Percentiles rank a stretch among this genome's conserved stretches.
phyloP scores from a whole-genome alignment of 2,113 vertebrate species.

The Gambusia affinis region DNA sequence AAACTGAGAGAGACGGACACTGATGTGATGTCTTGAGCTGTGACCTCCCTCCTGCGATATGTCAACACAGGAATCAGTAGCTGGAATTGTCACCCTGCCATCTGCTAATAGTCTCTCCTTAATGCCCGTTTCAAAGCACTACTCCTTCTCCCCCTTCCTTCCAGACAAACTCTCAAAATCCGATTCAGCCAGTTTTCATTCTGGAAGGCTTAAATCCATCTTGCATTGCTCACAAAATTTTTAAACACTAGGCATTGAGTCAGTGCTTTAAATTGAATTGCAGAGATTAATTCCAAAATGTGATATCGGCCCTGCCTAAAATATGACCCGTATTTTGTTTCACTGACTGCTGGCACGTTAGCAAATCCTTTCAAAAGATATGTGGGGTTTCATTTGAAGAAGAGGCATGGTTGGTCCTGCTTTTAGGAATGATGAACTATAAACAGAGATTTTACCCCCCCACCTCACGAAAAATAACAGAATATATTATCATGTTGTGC shows the following conservation, averaged over 20 bases:
- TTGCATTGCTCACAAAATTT: slow-evolving; percentile 37
- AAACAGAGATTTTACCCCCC: slow-evolving; percentile 31
- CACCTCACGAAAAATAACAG: slow-evolving; percentile 27
- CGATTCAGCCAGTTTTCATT: slow-evolving; percentile 34
- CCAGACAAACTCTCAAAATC: slow-evolving; percentile 9
- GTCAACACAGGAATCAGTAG: slow-evolving; percentile 56
- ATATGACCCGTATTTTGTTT: slow-evolving; percentile 32
- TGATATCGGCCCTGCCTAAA: slow-evolving; percentile 40
- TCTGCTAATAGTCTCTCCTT: slow-evolving; percentile 53
- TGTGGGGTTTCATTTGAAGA: slow-evolving; percentile 42
- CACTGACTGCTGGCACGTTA: slow-evolving; percentile 34
- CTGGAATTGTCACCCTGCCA: slow-evolving; percentile 64
- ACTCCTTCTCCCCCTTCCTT: slow-evolving; percentile 19
- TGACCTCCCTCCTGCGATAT: slow-evolving; percentile 45
- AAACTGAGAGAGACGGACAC: slow-evolving; percentile 29
- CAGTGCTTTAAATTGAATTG: slow-evolving; percentile 52
- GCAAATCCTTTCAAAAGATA: slow-evolving; percentile 29
- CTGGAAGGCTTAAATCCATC: slow-evolving; percentile 37
- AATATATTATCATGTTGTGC: slow-evolving; percentile 38
- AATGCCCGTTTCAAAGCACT: slow-evolving; percentile 49
- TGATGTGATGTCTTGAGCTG: slow-evolving; percentile 54
- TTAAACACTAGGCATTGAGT: slow-evolving; percentile 45
- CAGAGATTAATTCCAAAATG: slow-evolving; percentile 55
- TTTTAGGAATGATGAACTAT: slow-evolving; percentile 26
- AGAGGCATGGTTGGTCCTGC: slow-evolving; percentile 20